phyloP scores from a whole-genome alignment of 2,888 invertebrate species.

The Pollenia amentaria region DNA sequence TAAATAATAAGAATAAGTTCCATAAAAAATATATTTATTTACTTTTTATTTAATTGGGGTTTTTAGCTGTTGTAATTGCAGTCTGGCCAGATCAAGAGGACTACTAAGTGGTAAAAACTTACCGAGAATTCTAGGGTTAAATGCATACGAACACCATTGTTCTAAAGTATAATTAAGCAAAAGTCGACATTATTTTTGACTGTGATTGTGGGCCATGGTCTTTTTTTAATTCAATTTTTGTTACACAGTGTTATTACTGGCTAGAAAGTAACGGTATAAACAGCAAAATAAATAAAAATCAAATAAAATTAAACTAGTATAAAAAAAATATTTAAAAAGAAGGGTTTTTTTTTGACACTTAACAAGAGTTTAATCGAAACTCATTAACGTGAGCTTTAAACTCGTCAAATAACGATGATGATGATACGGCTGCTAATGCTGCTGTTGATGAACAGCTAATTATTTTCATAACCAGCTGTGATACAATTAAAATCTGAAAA shows the following conservation, averaged over 20 bases:
- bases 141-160: too few relatives aligned
- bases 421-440: background rate
- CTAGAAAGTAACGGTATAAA: background rate
- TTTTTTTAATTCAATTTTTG: background rate
- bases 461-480: conserved; percentile 69
- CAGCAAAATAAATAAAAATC: background rate
- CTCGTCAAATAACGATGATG: conserved; percentile 35
- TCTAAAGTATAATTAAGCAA: too few relatives aligned
- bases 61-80: too few relatives aligned
- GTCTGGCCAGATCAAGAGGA: too few relatives aligned
- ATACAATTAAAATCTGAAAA: background rate
- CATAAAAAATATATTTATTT: too few relatives aligned
- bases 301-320: background rate
- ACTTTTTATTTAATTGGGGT: too few relatives aligned
- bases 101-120: too few relatives aligned
- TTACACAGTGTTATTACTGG: too few relatives aligned
- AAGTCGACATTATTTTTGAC: too few relatives aligned
- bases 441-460: conserved; percentile 58
- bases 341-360: conserved; percentile 18
- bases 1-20: too few relatives aligned
- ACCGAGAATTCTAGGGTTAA: too few relatives aligned
- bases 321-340: background rate
- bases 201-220: too few relatives aligned
- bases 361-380: conserved; percentile 46
- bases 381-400: conserved; percentile 45